A percentile compares a stretch with the other conserved stretches of the same genome.
Conservation (phyloP, 2,797 vertebrate species). For the Alouatta caraya region DNA sequence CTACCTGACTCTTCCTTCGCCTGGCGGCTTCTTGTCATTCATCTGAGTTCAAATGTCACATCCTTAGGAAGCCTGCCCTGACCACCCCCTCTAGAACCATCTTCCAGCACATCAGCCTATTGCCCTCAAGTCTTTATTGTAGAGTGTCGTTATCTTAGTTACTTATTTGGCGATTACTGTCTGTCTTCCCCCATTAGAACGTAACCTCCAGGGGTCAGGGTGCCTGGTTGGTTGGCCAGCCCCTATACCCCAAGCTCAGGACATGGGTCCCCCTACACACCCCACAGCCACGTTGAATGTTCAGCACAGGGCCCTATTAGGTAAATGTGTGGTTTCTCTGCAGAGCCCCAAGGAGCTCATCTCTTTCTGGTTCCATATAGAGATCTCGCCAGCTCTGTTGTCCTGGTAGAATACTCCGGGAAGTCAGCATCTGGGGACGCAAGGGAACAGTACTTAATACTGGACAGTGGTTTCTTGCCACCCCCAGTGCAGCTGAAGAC, state of each 20-base stretch:
- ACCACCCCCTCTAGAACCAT: background rate
- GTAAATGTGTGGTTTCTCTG: background rate
- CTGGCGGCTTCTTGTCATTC: background rate
- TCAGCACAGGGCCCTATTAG: fast-evolving
- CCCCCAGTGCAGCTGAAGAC: background rate
- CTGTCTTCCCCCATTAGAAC: background rate
- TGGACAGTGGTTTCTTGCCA: background rate
- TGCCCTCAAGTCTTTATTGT: background rate
- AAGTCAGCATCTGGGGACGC: background rate
- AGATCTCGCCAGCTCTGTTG: background rate
- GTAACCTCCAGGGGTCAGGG: background rate
- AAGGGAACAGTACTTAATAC: background rate
- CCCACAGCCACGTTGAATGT: too few species aligned
- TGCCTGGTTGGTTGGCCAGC: background rate
- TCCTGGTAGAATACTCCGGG: background rate
- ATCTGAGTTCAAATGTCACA: background rate
- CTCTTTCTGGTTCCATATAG: background rate
- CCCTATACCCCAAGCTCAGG: background rate
- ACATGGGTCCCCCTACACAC: fast-evolving
- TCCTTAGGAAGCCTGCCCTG: background rate
- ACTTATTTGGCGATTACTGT: fast-evolving
- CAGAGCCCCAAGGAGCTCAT: background rate
- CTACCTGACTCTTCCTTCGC: too few species aligned
- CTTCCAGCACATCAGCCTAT: background rate
- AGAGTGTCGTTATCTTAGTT: background rate